Base-by-base conservation (phyloP, 2,113 vertebrate species). In the Fulica atra region DNA sequence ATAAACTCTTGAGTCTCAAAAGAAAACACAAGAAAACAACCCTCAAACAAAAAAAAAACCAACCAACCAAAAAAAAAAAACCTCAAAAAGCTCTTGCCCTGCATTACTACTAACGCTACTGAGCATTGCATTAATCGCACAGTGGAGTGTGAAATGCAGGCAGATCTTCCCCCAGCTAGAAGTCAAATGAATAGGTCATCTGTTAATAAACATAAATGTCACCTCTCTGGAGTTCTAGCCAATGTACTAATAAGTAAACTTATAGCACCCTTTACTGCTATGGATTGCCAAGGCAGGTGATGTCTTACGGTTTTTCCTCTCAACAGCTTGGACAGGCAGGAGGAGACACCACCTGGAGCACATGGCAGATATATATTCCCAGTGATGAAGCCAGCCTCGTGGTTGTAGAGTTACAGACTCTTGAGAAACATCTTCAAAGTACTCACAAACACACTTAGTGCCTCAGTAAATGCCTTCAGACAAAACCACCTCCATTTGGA, bases 61-160 rank as follows among this genome's bases (percentile, higher is more conserved):
- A n/a, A n/a, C n/a, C n/a, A n/a, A n/a, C n/a, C n/a, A n/a, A n/a
- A 35, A n/a, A 23, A 57, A 13, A 35, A 4, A 16, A 16, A 23
- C 21, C 0, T 24, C 26, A 8, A 36, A 86, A 90, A 23, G 7
- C 21, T 57, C 68, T 23, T 92, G 42, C 36, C n/a, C 23, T 74
- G 46, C 20, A 81, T 86, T 95, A 95, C 91, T 42, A 56, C 35
- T 40, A 53, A 9, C 44, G 53, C 40, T 81, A 84, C 53, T 8
- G 2, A 95, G 86, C 54, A 89, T 17, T 3, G 23, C 65, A 91
- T 95, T 66, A 96, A 94, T 80, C 63, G 66, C 87, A 95, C 81
- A 96, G 85, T 80, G 84, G 93, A 88, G 89, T 91, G 89, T 85
- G 70, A 96, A 95, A 94, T 82, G 78, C 84, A 80, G 89, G 35